Evolutionary conservation across 1,140 invertebrate species (phyloP), one percentile per base, ranked within the genome.

Genomic region (Geopemphigus sp.): DNA sequence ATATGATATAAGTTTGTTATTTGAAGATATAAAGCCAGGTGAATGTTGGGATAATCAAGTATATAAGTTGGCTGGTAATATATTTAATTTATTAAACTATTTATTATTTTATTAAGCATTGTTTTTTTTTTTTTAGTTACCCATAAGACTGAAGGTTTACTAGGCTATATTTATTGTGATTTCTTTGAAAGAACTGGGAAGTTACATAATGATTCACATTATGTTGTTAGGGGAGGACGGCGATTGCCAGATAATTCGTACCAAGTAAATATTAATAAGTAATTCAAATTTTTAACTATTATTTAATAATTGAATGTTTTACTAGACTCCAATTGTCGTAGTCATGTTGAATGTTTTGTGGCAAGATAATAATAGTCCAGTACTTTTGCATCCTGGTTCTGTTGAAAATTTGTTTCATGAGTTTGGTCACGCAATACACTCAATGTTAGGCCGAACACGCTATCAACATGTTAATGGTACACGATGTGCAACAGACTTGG

Each of bases 391-490:
- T 53, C 93, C 94, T 1, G 88, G 90, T 19, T 91, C 93, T 81
- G 91, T 98, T 15, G 97, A 99, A 85, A 99, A 98, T 87, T 87
- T 99, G 45, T 99, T 99, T 86, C 98, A 99, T 85, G 98, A 99
- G 88, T 94, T 98, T 92, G 98, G 98, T 0, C 98, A 99, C 88
- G 98, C 98, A 10, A 92, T 99, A 88, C 98, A 99, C 86, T 99
- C 97, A 8, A 99, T 99, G 96, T 85, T 99, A 73, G 98, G 93
- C 11, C 89, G 95, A 82, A 98, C 97, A 0, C 89, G 91, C 80
- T 97, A 98, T 87, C 98, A 99, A 86, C 97, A 99, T 87, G 94
- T 98, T 22, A 95, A 96, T 32, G 97, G 97, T 81, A 99, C 98
- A 1, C 88, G 98, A 81, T 99, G 97, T 85, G 92, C 93, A 54